A percentile compares a stretch with the other conserved stretches of the same genome.
These are phyloP conservation scores for Tillus elongatus DNA, from an alignment of 2,888 invertebrate species.

Conservation along the genomic window DNA sequence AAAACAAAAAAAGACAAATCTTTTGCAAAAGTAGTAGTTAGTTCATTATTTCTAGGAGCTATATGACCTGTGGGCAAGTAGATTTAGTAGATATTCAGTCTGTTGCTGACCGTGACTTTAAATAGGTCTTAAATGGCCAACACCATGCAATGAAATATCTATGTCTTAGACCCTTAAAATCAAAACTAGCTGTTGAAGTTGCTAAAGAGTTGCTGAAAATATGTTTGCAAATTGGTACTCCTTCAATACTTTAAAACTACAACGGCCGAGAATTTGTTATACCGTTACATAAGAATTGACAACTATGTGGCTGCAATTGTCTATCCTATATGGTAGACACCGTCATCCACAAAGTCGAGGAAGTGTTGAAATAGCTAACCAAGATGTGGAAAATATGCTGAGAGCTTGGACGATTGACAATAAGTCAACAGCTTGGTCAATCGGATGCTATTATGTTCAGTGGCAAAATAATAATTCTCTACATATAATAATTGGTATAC, in stretches of 20 bases:
- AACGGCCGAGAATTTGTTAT: conserved; percentile 3
- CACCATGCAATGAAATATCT: conserved; percentile 7
- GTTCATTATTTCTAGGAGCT: not conserved
- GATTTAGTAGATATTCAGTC: conserved; percentile 3
- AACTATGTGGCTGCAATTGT: no score
- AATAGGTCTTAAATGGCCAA: conserved; percentile 6
- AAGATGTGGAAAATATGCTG: no score
- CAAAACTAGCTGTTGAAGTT: conserved; percentile 4
- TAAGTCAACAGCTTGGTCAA: not conserved
- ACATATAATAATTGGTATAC: conserved; percentile 14
- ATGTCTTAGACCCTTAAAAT: conserved; percentile 6
- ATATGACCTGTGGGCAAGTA: not conserved
- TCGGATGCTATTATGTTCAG: conserved; percentile 4
- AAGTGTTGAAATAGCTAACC: no score
- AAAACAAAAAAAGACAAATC: no score
- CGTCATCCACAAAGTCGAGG: not conserved
- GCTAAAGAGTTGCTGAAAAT: conserved; percentile 6
- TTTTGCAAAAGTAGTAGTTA: no score
- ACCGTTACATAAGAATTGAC: not conserved
- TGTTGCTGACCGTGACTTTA: not conserved
- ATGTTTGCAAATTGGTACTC: not conserved
- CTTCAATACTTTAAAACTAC: not conserved
- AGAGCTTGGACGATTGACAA: not conserved
- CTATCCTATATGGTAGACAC: not conserved
- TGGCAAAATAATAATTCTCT: conserved; percentile 13